Evolutionary conservation across 2,113 vertebrate genomes (phyloP).

Genomic region (Gorsachius goisagi): DNA sequence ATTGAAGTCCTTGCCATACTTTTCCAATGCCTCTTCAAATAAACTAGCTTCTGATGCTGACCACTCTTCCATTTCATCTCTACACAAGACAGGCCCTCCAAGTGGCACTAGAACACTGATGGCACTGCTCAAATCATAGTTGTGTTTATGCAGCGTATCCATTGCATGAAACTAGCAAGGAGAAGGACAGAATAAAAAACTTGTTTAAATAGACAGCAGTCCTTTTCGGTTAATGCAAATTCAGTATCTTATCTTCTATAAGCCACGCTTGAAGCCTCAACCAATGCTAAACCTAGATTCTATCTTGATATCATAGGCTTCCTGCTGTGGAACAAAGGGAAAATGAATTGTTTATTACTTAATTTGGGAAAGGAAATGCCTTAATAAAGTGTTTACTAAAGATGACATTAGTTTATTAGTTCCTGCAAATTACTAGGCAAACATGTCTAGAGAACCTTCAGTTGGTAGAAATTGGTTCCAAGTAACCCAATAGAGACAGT

Average conservation of each 20-base stretch:
- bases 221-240: neutral
- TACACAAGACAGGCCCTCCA: conserved; percentile 92
- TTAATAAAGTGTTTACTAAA: neutral
- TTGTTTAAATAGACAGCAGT: neutral
- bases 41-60: conserved; percentile 95
- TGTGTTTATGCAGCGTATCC: conserved; percentile 92
- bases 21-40: conserved; percentile 96
- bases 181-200: neutral
- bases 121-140: conserved; percentile 92
- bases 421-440: neutral
- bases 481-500: neutral
- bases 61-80: conserved; percentile 99
- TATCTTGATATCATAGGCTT: neutral
- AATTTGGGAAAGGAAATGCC: neutral
- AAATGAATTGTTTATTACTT: neutral
- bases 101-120: conserved; percentile 92
- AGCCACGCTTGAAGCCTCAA: neutral
- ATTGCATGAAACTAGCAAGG: conserved; percentile 90
- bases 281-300: neutral
- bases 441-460: neutral
- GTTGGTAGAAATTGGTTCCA: neutral
- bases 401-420: neutral
- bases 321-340: neutral
- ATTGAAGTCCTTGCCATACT: conserved; percentile 98
- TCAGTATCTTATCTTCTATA: neutral